phyloP scores from a whole-genome alignment of 2,888 invertebrate species.

The Stenotaenia linearis region DNA sequence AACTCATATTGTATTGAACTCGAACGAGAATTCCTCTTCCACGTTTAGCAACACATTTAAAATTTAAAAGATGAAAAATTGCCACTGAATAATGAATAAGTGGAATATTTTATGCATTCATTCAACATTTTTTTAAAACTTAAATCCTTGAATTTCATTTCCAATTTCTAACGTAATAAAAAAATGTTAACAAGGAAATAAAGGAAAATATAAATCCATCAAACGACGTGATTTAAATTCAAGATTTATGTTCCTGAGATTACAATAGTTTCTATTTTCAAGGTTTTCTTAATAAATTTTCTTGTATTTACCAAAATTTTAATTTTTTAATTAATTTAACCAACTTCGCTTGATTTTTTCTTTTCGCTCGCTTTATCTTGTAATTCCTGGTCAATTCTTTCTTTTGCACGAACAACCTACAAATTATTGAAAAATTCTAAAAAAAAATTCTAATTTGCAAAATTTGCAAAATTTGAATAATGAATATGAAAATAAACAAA shows the following conservation, averaged over 20 bases:
- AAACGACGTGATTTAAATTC: not conserved
- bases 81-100: not conserved
- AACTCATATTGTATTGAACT: not conserved
- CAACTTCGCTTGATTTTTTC: not conserved
- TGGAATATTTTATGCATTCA: not conserved
- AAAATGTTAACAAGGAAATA: not conserved
- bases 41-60: no score
- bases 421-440: not conserved
- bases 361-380: slow-evolving; percentile 6
- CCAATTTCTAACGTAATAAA: not conserved
- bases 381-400: slow-evolving; percentile 74
- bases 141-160: not conserved
- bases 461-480: no score
- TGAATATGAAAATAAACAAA: no score
- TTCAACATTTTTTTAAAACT: not conserved
- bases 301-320: not conserved
- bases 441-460: not conserved
- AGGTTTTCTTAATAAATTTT: not conserved
- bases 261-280: not conserved
- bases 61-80: not conserved
- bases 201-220: no score
- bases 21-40: not conserved
- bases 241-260: not conserved
- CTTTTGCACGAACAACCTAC: slow-evolving; percentile 66
- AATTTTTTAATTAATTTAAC: not conserved